A percentile compares a stretch with the other conserved stretches of the same genome.
Evolutionary conservation across 2,113 vertebrate species (phyloP).

Genomic region (Oncorhynchus keta): DNA sequence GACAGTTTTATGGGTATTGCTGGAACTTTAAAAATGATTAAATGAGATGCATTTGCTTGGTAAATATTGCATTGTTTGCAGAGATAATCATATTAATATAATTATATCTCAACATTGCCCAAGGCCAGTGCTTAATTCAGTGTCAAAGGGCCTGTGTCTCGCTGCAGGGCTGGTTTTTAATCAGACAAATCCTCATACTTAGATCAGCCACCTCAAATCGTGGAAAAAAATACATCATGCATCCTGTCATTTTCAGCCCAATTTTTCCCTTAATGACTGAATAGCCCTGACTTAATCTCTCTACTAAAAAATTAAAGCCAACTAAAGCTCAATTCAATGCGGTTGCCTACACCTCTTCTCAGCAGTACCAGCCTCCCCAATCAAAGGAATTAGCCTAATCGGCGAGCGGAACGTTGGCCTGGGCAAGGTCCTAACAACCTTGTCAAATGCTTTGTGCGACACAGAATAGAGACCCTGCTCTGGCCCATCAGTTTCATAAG

Average conservation of each 20-base stretch:
- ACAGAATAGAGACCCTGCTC: conserved; percentile 73
- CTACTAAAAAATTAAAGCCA: neutral
- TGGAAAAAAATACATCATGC: conserved; percentile 16
- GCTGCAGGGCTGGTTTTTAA: conserved; percentile 51
- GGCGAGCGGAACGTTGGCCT: conserved; percentile 50
- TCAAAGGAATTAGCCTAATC: conserved; percentile 57
- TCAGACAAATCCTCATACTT: conserved; percentile 28
- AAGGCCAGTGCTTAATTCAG: conserved; percentile 39
- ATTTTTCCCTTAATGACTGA: neutral
- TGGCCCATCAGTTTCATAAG: conserved; percentile 75
- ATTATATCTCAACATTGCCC: conserved; percentile 52
- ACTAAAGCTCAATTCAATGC: neutral
- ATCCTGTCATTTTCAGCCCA: conserved; percentile 5
- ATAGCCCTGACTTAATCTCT: neutral
- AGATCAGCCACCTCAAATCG: conserved; percentile 20
- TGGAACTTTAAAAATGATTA: neutral
- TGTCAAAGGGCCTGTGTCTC: conserved; percentile 54
- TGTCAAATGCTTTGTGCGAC: conserved; percentile 73
- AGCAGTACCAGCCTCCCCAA: conserved; percentile 27
- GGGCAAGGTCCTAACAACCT: conserved; percentile 68
- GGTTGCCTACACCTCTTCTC: neutral
- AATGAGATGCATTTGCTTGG: conserved; percentile 21
- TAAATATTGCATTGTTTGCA: conserved; percentile 40
- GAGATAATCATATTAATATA: conserved; percentile 50
- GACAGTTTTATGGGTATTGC: neutral